Base-by-base conservation (phyloP, 2,113 vertebrate species). In the Vidua macroura region DNA sequence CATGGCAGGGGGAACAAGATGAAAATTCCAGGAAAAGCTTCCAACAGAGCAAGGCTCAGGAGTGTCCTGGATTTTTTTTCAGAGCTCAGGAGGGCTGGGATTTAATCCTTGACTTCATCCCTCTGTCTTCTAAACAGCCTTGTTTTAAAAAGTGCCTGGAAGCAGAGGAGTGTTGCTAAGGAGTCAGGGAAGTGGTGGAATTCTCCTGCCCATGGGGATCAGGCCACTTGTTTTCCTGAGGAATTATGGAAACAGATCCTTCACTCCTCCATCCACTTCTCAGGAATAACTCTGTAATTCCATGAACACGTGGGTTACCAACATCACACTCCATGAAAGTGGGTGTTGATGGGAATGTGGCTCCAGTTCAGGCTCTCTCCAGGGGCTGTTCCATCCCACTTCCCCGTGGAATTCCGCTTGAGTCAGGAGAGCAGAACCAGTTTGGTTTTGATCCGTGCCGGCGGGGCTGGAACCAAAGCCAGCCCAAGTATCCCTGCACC, bases 361-460 rank as follows among this genome's bases (percentile, higher is more conserved):
- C 39, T 68, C 41, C 64, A 46, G 51, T 55, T 91, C 27, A 62
- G 62, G n/a, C 7, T 80, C n/a, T 80, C n/a, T 69, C 31, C 63
- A 75, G 68, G 43, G 41, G 79, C n/a, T 5, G 1, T 35, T 78
- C 37, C 51, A 35, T 35, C 43, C 52, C 55, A 79, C 13, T 51
- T 85, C 66, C 62, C 28, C 5, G 0, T 10, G 67, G 49, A 62
- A 37, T 82, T 79, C 66, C 79, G 7, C 31, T 31, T 27, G 9
- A 78, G 48, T 24, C 37, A 28, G 43, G 22, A 67, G 52, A 28
- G 35, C 22, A 79, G 79, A 66, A 59, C 9, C 25, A 37, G 20
- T 24, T 33, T 1, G 2, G 31, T 20, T 56, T 48, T 17, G 30
- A 33, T 13, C 51, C 0, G 0, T 30, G 56, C 21, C 0, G 0